Percentiles rank a stretch among this genome's conserved stretches.
phyloP scores from a whole-genome alignment of 2,888 invertebrate species.

The Chelonus formosanus region DNA sequence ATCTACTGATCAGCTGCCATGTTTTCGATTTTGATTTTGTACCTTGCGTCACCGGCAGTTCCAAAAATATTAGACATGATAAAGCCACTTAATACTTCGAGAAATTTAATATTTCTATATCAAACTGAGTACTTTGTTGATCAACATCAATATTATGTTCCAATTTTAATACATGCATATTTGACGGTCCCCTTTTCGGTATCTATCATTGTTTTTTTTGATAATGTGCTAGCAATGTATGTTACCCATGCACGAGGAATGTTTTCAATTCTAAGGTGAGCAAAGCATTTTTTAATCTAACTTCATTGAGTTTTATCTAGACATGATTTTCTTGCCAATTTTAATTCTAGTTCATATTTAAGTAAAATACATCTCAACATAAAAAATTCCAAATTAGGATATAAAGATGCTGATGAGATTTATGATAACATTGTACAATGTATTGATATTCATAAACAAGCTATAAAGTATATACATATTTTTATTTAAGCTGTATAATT shows the following conservation, averaged over 20 bases:
- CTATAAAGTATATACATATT: conserved; percentile 31
- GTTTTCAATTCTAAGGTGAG: conserved; percentile 35
- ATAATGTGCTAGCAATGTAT: conserved; percentile 35
- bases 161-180: conserved; percentile 37
- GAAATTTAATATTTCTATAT: conserved; percentile 32
- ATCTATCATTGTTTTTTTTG: conserved; percentile 32
- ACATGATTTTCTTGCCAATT: not conserved
- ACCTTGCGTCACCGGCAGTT: conserved; percentile 30
- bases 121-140: conserved; percentile 40
- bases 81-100: conserved; percentile 36
- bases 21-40: conserved; percentile 29
- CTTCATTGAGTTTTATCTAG: not conserved
- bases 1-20: conserved; percentile 27
- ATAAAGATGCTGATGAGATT: conserved; percentile 13
- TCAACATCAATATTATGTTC: conserved; percentile 36
- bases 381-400: not conserved
- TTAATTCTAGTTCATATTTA: conserved; percentile 27
- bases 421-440: conserved; percentile 28
- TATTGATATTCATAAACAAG: conserved; percentile 33
- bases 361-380: conserved; percentile 15
- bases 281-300: not conserved
- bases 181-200: conserved; percentile 34
- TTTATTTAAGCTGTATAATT: not conserved
- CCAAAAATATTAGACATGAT: conserved; percentile 35
- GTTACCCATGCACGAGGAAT: conserved; percentile 39